Conservation (phyloP, 2,797 vertebrate genomes). For the Sebastes matsubarae region DNA sequence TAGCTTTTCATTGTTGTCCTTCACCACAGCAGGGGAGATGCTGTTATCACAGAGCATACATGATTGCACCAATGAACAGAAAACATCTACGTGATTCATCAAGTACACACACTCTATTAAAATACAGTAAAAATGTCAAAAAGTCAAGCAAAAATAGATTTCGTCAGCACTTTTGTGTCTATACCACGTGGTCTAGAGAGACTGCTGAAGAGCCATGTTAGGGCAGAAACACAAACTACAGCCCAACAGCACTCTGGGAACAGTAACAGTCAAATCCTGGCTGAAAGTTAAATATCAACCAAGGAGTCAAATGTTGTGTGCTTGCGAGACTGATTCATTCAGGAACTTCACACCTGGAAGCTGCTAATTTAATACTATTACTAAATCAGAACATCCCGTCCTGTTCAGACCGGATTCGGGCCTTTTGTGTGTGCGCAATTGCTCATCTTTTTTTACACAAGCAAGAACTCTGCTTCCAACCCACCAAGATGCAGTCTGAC, state of each 20-base stretch:
- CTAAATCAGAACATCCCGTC: slow-evolving; percentile 42
- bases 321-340: slow-evolving; percentile 34
- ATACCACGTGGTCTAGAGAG: slow-evolving; percentile 1
- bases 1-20: slow-evolving; percentile 51
- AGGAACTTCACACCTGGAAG: slow-evolving; percentile 37
- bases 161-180: slow-evolving; percentile 13
- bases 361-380: slow-evolving; percentile 19
- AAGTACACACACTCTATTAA: not conserved
- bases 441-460: slow-evolving; percentile 19
- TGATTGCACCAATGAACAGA: slow-evolving; percentile 14
- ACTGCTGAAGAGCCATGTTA: not conserved
- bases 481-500: slow-evolving; percentile 29
- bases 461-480: slow-evolving; percentile 8
- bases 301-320: not conserved
- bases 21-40: slow-evolving; percentile 41
- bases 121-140: slow-evolving; percentile 5
- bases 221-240: not conserved
- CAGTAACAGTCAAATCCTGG: not conserved
- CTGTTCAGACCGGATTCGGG: slow-evolving; percentile 19
- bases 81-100: slow-evolving; percentile 11
- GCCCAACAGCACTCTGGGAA: slow-evolving; percentile 4
- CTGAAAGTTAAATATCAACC: not conserved
- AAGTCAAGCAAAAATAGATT: not conserved
- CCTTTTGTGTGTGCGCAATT: slow-evolving; percentile 7
- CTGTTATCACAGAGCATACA: slow-evolving; percentile 21